phyloP scores from a whole-genome alignment of 2,888 invertebrate species.

The Trachelus iudaicus region DNA sequence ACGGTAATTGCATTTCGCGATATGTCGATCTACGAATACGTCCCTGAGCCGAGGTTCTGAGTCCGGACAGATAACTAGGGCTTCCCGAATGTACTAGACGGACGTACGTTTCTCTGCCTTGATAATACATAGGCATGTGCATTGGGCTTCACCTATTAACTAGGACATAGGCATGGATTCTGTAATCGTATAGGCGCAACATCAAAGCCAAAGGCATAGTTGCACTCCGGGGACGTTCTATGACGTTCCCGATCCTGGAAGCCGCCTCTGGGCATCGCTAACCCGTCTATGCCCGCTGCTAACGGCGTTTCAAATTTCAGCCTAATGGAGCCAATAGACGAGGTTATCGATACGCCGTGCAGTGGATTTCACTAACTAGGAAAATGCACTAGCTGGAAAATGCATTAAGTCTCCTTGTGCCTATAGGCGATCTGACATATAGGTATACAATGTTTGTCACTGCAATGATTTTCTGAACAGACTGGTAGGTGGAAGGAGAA shows the following conservation, averaged over 20 bases:
- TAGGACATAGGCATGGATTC: slow-evolving; percentile 44
- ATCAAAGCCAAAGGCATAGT: slow-evolving; percentile 66
- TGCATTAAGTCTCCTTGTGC: background rate
- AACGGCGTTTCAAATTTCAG: slow-evolving; percentile 33
- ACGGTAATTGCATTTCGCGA: slow-evolving; percentile 59
- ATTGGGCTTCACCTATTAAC: slow-evolving; percentile 38
- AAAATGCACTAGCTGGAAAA: background rate
- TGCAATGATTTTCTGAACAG: background rate
- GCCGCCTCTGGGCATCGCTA: background rate
- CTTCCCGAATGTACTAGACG: slow-evolving; percentile 11
- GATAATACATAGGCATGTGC: slow-evolving; percentile 35
- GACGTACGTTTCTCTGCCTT: slow-evolving; percentile 19
- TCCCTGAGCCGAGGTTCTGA: slow-evolving; percentile 36
- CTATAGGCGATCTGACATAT: background rate
- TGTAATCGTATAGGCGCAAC: slow-evolving; percentile 48
- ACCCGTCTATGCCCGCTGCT: slow-evolving; percentile 6
- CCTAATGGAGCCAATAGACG: slow-evolving; percentile 30
- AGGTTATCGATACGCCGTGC: background rate
- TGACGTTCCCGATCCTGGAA: slow-evolving; percentile 32
- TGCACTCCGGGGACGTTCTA: slow-evolving; percentile 56
- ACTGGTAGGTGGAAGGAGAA: slow-evolving; percentile 16
- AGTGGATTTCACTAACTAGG: background rate
- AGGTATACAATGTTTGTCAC: background rate
- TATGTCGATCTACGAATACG: slow-evolving; percentile 52
- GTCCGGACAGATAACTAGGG: slow-evolving; percentile 7